Evolutionary conservation across 2,888 invertebrate species (phyloP), one percentile per base, ranked within the genome.

Genomic region (Agriopis leucophaearia): DNA sequence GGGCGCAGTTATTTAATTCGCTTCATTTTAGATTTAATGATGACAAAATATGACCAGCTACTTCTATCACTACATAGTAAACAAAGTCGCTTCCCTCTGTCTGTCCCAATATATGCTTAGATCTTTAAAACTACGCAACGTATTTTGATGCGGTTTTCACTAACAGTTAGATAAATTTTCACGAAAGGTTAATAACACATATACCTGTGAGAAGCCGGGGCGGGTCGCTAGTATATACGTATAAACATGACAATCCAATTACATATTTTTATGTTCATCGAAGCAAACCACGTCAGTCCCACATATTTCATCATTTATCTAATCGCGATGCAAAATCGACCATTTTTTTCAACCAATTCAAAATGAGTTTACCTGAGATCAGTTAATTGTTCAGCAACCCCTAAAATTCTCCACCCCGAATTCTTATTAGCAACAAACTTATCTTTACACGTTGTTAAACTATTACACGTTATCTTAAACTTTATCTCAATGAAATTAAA

Each of bases 341-440:
- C 69, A 9, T 84, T 87, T 87, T 87, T 83, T 84, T 76, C 71
- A 74, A 80, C 74, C 75, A 83, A 85, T 89, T 83, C 78, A 73
- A 88, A 88, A 88, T 85, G 76, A 86, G 81, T 90, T 88, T 92
- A 92, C 92, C 92, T 92, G 92, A 81, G 80, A 87, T 85, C 84
- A 72, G 82, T 89, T 90, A 88, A 91, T 92, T 91, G 90, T 91
- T 87, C 84, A 84, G 80, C 88, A 86, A 88, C 90, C 92, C 92
- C 88, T 84, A 82, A 88, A 88, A 88, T 87, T 86, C 85, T 85
- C 84, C 88, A 80, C 89, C 89, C 88, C 74, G 84, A 81, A 78
- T 82, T 82, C 79, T 72, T 74, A 55, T 75, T 63, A 69, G 62
- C 68, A 38, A 76, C 82, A 64, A 82, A 70, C 3, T 69, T 77